Evolutionary conservation across 2,888 invertebrate genomes (phyloP).

Genomic region (Drosophila mettleri): DNA sequence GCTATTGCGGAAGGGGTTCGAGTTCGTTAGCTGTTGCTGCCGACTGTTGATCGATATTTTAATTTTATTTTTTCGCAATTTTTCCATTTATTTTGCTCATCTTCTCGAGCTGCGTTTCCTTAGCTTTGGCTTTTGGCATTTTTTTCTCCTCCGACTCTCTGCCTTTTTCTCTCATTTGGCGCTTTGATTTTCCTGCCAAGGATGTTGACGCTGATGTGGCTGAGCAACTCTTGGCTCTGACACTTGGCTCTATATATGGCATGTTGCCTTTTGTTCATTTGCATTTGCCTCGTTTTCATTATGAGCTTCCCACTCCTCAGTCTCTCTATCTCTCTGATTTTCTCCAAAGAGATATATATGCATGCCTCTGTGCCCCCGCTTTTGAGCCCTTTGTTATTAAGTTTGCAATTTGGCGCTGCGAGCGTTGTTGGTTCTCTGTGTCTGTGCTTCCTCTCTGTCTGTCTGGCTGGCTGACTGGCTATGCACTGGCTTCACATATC

Average conservation of each 20-base stretch:
- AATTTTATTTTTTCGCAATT: conserved; percentile 78
- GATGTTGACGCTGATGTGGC: conserved; percentile 65
- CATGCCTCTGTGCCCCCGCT: conserved; percentile 13
- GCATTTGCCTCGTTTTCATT: conserved; percentile 79
- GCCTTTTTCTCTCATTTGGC: conserved; percentile 62
- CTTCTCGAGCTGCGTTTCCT: conserved; percentile 68
- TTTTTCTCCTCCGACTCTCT: background rate
- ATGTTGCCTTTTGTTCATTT: conserved; percentile 77
- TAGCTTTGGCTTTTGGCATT: conserved; percentile 70
- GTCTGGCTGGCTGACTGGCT: conserved; percentile 20
- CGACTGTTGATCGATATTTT: conserved; percentile 83
- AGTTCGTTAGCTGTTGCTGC: conserved; percentile 78
- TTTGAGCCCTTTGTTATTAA: conserved; percentile 66
- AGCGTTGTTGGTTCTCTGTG: conserved; percentile 35
- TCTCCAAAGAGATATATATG: conserved; percentile 13
- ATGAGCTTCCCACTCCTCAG: conserved; percentile 43
- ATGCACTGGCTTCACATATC: conserved; percentile 47
- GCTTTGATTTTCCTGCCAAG: conserved; percentile 76
- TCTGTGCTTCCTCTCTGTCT: conserved; percentile 41
- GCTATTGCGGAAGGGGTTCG: conserved; percentile 77
- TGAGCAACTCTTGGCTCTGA: conserved; percentile 25
- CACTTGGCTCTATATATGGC: conserved; percentile 18
- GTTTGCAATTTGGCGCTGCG: conserved; percentile 69
- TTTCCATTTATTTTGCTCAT: conserved; percentile 39
- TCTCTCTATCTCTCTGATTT: conserved; percentile 8